Evolutionary conservation across 2,113 vertebrate genomes (phyloP).

Genomic region (Lipotes vexillifer): DNA sequence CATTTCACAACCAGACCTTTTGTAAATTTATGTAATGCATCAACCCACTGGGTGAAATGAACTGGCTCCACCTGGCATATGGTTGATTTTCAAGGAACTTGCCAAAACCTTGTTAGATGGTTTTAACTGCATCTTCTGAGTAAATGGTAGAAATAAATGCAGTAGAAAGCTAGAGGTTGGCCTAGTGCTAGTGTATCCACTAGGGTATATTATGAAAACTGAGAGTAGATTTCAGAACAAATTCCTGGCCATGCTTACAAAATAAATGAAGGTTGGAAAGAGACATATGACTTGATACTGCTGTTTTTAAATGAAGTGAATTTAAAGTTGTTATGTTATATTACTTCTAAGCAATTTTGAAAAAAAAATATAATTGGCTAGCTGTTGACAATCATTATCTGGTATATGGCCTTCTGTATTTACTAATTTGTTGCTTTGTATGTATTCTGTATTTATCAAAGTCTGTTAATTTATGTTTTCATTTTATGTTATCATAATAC

Average conservation of each 20-base stretch:
- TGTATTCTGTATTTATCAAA: neutral
- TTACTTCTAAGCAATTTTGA: neutral
- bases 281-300: too few relatives aligned
- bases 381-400: fast-evolving
- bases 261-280: neutral
- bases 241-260: neutral
- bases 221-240: neutral
- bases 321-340: neutral
- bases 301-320: neutral
- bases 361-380: neutral
- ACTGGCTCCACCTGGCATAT: neutral
- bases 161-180: neutral
- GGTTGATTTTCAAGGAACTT: neutral
- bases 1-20: neutral
- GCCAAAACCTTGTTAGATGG: neutral
- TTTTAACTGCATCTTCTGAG: neutral
- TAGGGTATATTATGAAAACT: fast-evolving
- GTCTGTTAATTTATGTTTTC: neutral
- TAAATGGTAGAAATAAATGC: neutral
- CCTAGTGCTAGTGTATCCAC: fast-evolving
- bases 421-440: neutral
- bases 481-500: neutral
- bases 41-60: neutral
- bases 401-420: fast-evolving
- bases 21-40: fast-evolving